A percentile compares a stretch with the other conserved stretches of the same genome.
phyloP scores from a whole-genome alignment of 2,888 invertebrate genomes.

The Drosophila demipolita region DNA sequence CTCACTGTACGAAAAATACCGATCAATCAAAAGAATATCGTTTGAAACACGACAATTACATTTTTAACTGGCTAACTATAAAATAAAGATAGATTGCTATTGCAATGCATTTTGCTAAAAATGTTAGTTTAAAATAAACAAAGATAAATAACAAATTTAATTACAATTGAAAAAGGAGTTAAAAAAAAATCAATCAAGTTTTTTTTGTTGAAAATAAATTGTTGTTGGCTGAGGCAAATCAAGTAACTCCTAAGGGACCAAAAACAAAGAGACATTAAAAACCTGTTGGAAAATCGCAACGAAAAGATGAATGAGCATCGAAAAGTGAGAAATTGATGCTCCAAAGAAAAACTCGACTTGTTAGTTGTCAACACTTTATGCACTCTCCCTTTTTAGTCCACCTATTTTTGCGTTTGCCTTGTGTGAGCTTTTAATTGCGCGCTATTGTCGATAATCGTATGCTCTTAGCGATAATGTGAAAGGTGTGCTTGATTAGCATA shows the following conservation, averaged over 20 bases:
- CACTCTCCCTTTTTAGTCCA: conserved; percentile 4
- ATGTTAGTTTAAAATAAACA: background rate
- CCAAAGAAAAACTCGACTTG: conserved; percentile 8
- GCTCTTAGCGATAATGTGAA: background rate
- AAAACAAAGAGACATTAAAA: conserved; percentile 13
- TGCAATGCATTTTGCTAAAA: background rate
- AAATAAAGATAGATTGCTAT: background rate
- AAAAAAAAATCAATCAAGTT: conserved; percentile 22
- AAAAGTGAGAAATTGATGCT: conserved; percentile 23
- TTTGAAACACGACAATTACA: background rate
- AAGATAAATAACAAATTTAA: background rate
- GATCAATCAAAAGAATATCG: background rate
- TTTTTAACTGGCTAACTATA: background rate
- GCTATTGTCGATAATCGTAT: background rate
- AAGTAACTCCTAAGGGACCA: conserved; percentile 2
- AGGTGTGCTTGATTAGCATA: background rate
- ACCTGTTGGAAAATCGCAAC: conserved; percentile 30
- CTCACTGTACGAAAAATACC: background rate
- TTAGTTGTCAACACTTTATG: conserved; percentile 2
- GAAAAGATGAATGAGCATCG: conserved; percentile 25
- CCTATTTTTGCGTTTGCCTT: background rate
- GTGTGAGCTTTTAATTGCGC: background rate
- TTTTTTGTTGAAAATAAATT: conserved; percentile 8
- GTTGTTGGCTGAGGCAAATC: conserved; percentile 10
- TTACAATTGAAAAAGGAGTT: background rate